Base-by-base conservation (phyloP, 2,113 vertebrate species). In the Oceanodroma tethys region DNA sequence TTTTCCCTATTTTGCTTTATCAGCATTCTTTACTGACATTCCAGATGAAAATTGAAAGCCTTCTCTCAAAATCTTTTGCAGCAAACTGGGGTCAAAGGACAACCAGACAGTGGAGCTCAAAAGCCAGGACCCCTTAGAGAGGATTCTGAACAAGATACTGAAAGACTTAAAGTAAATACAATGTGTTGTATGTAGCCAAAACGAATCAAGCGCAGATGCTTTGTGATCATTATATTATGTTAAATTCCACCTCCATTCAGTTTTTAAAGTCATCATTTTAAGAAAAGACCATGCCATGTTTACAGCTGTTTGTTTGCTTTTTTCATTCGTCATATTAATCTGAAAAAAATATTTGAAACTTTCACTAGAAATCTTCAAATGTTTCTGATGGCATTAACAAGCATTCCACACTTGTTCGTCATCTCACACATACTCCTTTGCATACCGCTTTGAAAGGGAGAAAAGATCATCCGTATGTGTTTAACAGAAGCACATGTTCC, bases 101-200 rank as follows among this genome's bases (percentile, higher is more conserved):
- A 96, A 93, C 94, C 97, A 98, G 98, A 98, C 89, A 98, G 91
- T 97, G 97, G 95, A 95, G 74, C 89, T 96, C 97, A 96, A 97
- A 98, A 97, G 73, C 94, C 97, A 97, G 97, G 93, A 98, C 93
- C 96, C 91, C 74, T 98, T 95, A 98, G 94, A 95, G 98, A 98
- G 91, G 98, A 97, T 97, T 96, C 95, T 92, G 98, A 97, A 86
- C 97, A 98, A 92, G 97, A 98, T 95, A 88, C 93, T 80, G 97
- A 98, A 97, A 98, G 50, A 96, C 97, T 96, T 96, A 98, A 98
- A 98, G 96, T 98, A 98, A 98, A 96, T 98, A 88, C 91, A 85
- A 62, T 88, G 55, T 97, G 85, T 92, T 95, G n/a, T 95, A 56
- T 96, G 86, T 93, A 71, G 83, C 50, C 27, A 63, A 85, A 73